phyloP scores from a whole-genome alignment of 2,113 vertebrate species.

The Periophthalmodon schlosseri region DNA sequence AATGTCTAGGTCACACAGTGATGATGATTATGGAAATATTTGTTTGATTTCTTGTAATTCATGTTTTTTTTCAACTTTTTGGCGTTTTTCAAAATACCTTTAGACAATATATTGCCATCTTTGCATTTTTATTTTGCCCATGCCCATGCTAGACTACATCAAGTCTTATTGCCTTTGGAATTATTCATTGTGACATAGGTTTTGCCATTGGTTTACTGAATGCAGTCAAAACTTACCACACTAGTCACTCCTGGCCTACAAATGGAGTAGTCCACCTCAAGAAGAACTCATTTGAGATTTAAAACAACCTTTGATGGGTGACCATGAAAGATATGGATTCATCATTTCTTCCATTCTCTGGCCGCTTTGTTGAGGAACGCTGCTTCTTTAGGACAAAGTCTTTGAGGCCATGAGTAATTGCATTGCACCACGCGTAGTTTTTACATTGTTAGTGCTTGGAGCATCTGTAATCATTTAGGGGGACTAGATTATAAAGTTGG shows the following conservation, averaged over 20 bases:
- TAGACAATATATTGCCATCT: no score
- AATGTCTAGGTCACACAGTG: no score
- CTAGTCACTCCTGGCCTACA: background rate
- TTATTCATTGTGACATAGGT: background rate
- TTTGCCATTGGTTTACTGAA: background rate
- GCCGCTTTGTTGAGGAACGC: conserved; percentile 2
- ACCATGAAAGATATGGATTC: background rate
- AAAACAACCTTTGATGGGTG: background rate
- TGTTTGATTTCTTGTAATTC: no score
- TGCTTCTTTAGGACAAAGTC: conserved; percentile 4
- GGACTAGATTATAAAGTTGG: conserved; percentile 35
- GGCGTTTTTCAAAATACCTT: no score
- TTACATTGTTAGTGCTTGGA: conserved; percentile 37
- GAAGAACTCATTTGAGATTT: background rate
- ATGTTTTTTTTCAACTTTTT: no score
- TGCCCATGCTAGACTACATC: no score
- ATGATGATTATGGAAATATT: no score
- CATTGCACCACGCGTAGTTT: conserved; percentile 19
- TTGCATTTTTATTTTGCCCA: no score
- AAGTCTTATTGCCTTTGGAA: background rate
- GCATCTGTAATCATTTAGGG: conserved; percentile 33
- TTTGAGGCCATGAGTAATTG: background rate
- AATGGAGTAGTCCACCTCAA: background rate
- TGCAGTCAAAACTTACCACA: background rate
- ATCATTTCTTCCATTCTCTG: background rate